Evolutionary conservation across 1,140 invertebrate genomes (phyloP), one percentile per base, ranked within the genome.

Genomic region (Sinonovacula constricta): DNA sequence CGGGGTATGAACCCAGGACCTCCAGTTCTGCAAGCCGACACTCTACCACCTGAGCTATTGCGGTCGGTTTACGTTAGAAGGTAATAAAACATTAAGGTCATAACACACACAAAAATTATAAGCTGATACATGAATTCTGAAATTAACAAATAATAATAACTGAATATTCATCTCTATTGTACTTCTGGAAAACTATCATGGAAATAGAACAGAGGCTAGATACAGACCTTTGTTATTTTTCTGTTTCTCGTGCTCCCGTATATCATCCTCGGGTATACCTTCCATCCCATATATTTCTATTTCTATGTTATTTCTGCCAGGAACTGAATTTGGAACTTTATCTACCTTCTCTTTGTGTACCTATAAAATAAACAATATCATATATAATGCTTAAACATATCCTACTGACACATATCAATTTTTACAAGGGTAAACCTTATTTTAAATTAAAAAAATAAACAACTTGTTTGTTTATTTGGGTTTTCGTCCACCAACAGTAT

Each of bases 201-300:
- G n/a, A n/a, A n/a, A n/a, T n/a, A n/a, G n/a, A n/a, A 49, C n/a
- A 49, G 10, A 12, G 45, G 28, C 56, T 18, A 39, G 33, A 53
- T 71, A 70, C 53, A 26, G 79, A 84, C 85, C 77, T 83, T 86
- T 88, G 77, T 88, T 90, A 49, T 83, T 94, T 91, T 95, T 95
- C 39, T 96, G 95, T 87, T 94, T 94, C 92, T 99, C 97, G 92
- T 99, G 98, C 90, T 98, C 96, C 89, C 95, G 95, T 51, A 98
- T 89, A 93, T 99, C 98, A 87, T 96, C 96, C 80, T 96, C 94
- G 28, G 99, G 98, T 87, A 99, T 99, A 81, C 99, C 99, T 94
- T 99, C 98, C 98, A 99, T 99, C 83, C 99, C 99, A 94, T 99
- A 99, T 88, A 99, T 99, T 94, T 99, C 99, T 91, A 99, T 97